Evolutionary conservation across 2,113 vertebrate genomes (phyloP).

Genomic region (Dicaeum eximium): DNA sequence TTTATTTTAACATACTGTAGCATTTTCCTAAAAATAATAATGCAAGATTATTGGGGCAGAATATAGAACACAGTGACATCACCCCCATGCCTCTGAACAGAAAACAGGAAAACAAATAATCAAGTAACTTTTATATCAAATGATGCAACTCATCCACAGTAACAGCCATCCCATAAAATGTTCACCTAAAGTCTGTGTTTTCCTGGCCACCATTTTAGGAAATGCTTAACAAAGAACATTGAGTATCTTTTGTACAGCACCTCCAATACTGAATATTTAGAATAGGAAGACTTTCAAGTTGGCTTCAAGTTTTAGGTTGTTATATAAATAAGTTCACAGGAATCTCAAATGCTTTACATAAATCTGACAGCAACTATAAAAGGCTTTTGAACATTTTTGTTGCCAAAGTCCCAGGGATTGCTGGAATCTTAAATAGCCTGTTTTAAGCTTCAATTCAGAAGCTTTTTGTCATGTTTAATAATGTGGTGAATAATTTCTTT

Average conservation of each 20-base stretch:
- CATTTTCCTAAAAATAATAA: constrained; percentile 35
- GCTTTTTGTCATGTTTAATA: constrained; percentile 83
- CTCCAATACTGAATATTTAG: constrained; percentile 72
- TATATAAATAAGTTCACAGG: constrained; percentile 82
- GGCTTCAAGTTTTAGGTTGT: constrained; percentile 76
- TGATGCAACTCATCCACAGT: not conserved
- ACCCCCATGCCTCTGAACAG: not conserved
- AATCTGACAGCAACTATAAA: constrained; percentile 82
- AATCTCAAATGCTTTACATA: constrained; percentile 78
- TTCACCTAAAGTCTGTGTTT: not conserved
- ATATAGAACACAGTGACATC: not conserved
- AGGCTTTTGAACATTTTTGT: constrained; percentile 81
- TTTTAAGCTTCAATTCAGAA: constrained; percentile 77
- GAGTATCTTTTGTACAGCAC: constrained; percentile 51
- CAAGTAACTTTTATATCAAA: not conserved
- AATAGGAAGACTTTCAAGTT: constrained; percentile 76
- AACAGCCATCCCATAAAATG: not conserved
- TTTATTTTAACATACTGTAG: not conserved
- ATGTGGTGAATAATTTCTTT: constrained; percentile 78
- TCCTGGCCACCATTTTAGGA: constrained; percentile 47
- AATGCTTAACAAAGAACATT: constrained; percentile 40
- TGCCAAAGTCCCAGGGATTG: constrained; percentile 79
- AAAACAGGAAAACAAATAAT: not conserved
- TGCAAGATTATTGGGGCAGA: constrained; percentile 3
- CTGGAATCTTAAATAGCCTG: constrained; percentile 77